Conservation (phyloP, 2,797 vertebrate species). For the Gastrophryne carolinensis region DNA sequence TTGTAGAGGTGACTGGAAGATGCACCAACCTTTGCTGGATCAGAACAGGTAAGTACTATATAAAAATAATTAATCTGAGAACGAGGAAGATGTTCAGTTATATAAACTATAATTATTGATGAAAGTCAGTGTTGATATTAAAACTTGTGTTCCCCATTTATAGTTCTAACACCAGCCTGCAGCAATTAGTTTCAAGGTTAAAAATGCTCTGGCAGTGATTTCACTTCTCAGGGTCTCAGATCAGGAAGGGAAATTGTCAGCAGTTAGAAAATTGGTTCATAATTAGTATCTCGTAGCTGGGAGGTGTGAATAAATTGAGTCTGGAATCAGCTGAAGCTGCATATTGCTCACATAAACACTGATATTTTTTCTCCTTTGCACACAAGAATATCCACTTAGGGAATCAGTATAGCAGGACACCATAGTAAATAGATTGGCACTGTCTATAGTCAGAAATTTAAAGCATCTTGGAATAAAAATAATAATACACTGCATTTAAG, state of each 20-base stretch:
- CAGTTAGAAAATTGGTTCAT: slow-evolving; percentile 41
- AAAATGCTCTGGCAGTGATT: slow-evolving; percentile 40
- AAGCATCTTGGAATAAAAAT: background rate
- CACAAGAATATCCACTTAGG: background rate
- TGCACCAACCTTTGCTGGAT: too few species aligned
- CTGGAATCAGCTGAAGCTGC: slow-evolving; percentile 44
- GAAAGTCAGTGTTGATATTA: slow-evolving; percentile 2
- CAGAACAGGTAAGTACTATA: too few species aligned
- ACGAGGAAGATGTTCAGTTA: too few species aligned
- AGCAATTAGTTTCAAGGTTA: slow-evolving; percentile 43
- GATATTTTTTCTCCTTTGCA: rapidly evolving
- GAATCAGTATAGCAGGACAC: background rate
- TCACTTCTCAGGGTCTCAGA: slow-evolving; percentile 22
- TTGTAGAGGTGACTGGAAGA: too few species aligned
- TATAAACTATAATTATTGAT: slow-evolving; percentile 5
- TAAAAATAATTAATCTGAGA: too few species aligned
- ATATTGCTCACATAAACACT: slow-evolving; percentile 8
- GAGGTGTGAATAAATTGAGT: slow-evolving; percentile 25
- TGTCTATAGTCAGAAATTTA: background rate
- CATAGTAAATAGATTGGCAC: background rate
- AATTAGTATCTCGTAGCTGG: slow-evolving; percentile 28
- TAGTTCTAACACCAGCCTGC: slow-evolving; percentile 38
- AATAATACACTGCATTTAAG: background rate
- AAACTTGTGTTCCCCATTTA: slow-evolving; percentile 22
- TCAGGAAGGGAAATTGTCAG: slow-evolving; percentile 20